phyloP scores from a whole-genome alignment of 2,113 vertebrate genomes.

The Fregetta grallaria region DNA sequence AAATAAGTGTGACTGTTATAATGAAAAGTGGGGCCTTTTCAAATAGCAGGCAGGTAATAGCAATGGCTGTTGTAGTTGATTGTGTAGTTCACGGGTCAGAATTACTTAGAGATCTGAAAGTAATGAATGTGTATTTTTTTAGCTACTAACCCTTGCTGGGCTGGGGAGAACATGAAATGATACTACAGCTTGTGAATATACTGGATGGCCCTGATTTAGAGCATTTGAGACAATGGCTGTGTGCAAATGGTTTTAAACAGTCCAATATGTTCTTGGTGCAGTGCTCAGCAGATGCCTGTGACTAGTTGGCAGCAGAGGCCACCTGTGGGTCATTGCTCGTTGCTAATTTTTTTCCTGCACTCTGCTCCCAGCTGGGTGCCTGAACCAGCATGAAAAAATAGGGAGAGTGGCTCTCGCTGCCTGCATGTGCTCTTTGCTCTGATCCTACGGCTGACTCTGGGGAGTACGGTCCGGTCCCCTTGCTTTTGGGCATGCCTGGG shows the following conservation, averaged over 20 bases:
- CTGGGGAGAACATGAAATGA: background rate
- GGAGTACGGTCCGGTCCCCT: background rate
- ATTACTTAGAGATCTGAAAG: background rate
- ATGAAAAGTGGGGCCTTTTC: background rate
- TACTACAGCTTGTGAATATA: background rate
- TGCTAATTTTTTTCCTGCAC: background rate
- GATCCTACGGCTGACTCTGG: background rate
- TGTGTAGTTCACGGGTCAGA: background rate
- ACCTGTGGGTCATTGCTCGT: background rate
- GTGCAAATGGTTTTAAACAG: background rate
- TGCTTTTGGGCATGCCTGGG: background rate
- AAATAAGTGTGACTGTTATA: background rate
- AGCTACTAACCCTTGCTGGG: background rate
- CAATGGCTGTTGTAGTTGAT: background rate
- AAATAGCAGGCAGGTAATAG: background rate
- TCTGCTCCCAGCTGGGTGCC: background rate
- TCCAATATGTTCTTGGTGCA: background rate
- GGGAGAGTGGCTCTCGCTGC: rapidly evolving
- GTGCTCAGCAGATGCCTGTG: background rate
- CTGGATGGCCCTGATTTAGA: background rate
- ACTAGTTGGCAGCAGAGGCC: background rate
- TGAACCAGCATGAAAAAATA: background rate
- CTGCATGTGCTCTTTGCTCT: background rate
- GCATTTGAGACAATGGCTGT: background rate
- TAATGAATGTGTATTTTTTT: background rate